Conservation (phyloP, 2,888 invertebrate genomes). For the Drosophila sordidula region DNA sequence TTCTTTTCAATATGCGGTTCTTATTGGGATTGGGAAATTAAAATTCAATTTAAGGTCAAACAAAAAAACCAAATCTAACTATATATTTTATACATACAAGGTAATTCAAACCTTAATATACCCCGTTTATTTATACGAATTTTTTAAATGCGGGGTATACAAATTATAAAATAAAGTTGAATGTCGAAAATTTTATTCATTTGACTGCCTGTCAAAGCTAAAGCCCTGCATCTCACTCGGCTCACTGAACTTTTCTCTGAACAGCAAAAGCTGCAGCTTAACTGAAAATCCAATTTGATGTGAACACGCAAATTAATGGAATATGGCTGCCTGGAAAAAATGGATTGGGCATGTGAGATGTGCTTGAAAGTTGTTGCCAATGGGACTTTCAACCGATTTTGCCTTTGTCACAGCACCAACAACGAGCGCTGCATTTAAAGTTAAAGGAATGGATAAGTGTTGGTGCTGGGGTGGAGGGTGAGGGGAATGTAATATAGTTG, state of each 20-base stretch:
- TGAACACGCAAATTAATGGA: constrained; percentile 68
- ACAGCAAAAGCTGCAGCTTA: constrained; percentile 43
- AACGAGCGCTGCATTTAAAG: constrained; percentile 2
- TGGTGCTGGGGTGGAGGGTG: background rate
- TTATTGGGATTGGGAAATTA: too few species aligned
- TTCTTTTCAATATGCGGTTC: too few species aligned
- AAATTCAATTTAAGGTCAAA: too few species aligned
- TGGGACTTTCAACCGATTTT: constrained; percentile 51
- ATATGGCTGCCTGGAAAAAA: constrained; percentile 58
- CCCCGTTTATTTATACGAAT: background rate
- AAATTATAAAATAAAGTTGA: constrained; percentile 6
- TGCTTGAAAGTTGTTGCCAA: constrained; percentile 59
- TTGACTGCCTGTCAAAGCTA: constrained; percentile 29
- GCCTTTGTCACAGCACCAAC: constrained; percentile 38
- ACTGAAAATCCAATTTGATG: constrained; percentile 60
- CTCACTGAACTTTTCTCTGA: constrained; percentile 15
- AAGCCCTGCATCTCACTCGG: constrained; percentile 17
- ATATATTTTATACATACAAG: too few species aligned
- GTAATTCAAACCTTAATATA: too few species aligned
- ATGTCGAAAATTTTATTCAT: constrained; percentile 21
- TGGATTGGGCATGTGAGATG: constrained; percentile 62
- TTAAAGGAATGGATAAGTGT: constrained; percentile 12
- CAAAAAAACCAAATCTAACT: too few species aligned
- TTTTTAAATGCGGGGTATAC: background rate
- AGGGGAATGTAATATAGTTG: constrained; percentile 62